A percentile compares a stretch with the other conserved stretches of the same genome.
These are phyloP conservation scores for Xestobium rufovillosum DNA, from an alignment of 2,888 invertebrate genomes.

Conservation along the genomic window DNA sequence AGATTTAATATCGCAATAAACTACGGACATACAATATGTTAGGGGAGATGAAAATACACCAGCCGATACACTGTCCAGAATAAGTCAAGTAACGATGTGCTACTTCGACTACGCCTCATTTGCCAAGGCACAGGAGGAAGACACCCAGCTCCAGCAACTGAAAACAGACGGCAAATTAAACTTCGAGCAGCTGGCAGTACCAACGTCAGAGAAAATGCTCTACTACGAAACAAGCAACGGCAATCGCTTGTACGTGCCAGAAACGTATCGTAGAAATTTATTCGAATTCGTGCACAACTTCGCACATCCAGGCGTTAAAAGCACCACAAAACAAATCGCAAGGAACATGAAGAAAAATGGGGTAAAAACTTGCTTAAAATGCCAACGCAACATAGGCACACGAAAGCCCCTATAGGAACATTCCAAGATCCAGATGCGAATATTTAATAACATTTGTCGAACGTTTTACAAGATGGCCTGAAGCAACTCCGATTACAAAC, in stretches of 20 bases:
- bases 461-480: neutral
- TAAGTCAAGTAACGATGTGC: neutral
- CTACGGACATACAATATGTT: neutral
- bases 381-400: conserved; percentile 1
- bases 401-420: neutral
- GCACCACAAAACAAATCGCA: neutral
- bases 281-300: neutral
- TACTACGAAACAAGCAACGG: neutral
- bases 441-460: too few species aligned
- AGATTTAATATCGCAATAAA: neutral
- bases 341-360: neutral
- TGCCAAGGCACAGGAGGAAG: neutral
- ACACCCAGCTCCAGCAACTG: neutral
- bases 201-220: neutral
- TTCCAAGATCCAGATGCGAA: conserved; percentile 3
- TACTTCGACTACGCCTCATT: neutral
- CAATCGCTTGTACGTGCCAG: neutral
- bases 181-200: neutral
- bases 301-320: neutral
- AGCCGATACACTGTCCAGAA: neutral
- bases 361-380: neutral
- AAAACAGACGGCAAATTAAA: neutral
- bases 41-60: neutral
- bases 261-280: neutral
- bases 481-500: conserved; percentile 3